Percentiles rank a stretch among this genome's conserved stretches.
These are phyloP conservation scores for Bradynema listronoti DNA, from an alignment of 1,140 invertebrate genomes.

Conservation along the genomic window DNA sequence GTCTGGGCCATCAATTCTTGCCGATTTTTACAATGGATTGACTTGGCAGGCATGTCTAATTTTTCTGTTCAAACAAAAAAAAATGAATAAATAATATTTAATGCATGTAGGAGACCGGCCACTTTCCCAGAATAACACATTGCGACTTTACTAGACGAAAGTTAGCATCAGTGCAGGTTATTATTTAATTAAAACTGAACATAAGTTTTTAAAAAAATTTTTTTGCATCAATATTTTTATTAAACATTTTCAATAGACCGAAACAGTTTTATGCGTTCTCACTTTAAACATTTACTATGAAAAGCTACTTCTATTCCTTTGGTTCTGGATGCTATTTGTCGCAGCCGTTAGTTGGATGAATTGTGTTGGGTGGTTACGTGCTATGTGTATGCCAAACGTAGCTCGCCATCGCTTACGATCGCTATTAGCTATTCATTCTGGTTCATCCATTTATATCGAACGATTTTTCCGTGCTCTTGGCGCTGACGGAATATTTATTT, in stretches of 20 bases:
- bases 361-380: constrained; percentile 39
- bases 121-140: constrained; percentile 56
- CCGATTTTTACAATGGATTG: constrained; percentile 44
- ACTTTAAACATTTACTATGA: constrained; percentile 60
- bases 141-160: constrained; percentile 53
- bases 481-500: constrained; percentile 49
- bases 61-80: not conserved
- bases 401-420: constrained; percentile 21
- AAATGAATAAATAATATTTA: too few species aligned
- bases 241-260: constrained; percentile 18
- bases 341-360: constrained; percentile 45
- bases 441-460: constrained; percentile 33
- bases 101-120: constrained; percentile 52
- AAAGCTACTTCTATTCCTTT: constrained; percentile 59
- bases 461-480: constrained; percentile 48
- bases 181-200: constrained; percentile 3
- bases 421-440: constrained; percentile 32
- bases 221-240: not conserved
- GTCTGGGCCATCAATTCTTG: constrained; percentile 43
- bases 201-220: constrained; percentile 2
- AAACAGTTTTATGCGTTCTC: constrained; percentile 60
- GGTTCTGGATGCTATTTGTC: constrained; percentile 59
- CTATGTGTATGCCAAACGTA: constrained; percentile 29
- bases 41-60: constrained; percentile 48
- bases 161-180: constrained; percentile 31